A percentile compares a stretch with the other conserved stretches of the same genome.
These are phyloP conservation scores for Holacanthus passer DNA, from an alignment of 2,113 vertebrate species.

Conservation along the genomic window DNA sequence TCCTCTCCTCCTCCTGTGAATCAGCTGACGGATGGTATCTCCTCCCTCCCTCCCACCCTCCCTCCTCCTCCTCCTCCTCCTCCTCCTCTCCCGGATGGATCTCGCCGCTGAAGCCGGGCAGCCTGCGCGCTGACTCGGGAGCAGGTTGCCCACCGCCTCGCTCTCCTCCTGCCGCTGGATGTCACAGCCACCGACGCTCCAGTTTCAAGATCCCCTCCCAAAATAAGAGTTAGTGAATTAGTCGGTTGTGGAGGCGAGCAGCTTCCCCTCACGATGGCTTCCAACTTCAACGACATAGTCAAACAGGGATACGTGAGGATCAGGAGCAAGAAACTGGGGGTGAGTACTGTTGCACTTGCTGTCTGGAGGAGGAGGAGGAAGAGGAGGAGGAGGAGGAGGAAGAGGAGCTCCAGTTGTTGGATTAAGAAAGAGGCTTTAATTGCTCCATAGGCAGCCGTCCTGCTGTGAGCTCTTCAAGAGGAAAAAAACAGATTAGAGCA, in stretches of 20 bases:
- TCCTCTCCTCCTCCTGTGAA: conserved; percentile 63
- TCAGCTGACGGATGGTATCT: conserved; percentile 81
- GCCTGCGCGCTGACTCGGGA: conserved; percentile 76
- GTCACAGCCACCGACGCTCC: conserved; percentile 58
- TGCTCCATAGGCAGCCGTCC: conserved; percentile 60
- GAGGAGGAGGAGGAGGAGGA: conserved; percentile 14
- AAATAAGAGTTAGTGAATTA: no score
- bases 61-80: conserved; percentile 56
- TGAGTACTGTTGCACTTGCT: conserved; percentile 87
- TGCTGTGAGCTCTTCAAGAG: conserved; percentile 57
- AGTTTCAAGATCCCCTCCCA: no score
- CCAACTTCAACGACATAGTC: conserved; percentile 99
- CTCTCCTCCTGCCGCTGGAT: conserved; percentile 59
- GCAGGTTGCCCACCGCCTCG: conserved; percentile 73
- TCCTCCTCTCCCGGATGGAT: conserved; percentile 79
- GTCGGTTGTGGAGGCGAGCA: conserved; percentile 58
- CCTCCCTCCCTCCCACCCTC: conserved; percentile 69
- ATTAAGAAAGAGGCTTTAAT: conserved; percentile 66
- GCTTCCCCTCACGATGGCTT: conserved; percentile 89
- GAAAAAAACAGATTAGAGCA: conserved; percentile 61
- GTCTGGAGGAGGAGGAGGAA: conserved; percentile 36
- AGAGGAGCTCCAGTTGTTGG: conserved; percentile 67
- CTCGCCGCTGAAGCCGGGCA: conserved; percentile 78
- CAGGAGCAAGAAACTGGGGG: conserved; percentile 98
- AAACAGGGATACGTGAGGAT: conserved; percentile 99